Conservation (phyloP, 2,888 invertebrate species). For the Tanypteryx hageni region DNA sequence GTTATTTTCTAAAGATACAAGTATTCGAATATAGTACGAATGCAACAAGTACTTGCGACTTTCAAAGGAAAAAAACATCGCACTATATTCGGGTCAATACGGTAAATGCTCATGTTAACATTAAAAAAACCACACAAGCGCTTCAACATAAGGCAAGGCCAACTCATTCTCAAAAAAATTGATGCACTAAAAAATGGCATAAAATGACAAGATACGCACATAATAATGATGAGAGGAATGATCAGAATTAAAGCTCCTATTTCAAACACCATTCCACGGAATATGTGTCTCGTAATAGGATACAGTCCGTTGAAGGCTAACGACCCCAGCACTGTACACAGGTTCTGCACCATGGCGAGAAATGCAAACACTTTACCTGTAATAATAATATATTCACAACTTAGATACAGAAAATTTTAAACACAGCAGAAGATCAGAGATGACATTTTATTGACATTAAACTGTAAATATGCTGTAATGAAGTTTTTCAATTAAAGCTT, state of each 20-base stretch:
- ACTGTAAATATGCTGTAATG: no score
- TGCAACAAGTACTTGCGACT: no score
- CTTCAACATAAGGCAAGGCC: not conserved
- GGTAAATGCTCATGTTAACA: not conserved
- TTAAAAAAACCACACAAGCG: not conserved
- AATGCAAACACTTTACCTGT: slow-evolving; percentile 74
- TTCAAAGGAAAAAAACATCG: no score
- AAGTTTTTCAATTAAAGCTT: no score
- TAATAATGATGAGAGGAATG: slow-evolving; percentile 71
- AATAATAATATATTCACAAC: no score
- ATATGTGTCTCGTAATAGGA: slow-evolving; percentile 72
- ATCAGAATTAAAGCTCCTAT: slow-evolving; percentile 71
- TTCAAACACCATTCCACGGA: slow-evolving; percentile 73
- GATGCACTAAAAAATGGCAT: not conserved
- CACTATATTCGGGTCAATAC: no score
- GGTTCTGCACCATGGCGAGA: slow-evolving; percentile 74
- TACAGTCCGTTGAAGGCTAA: slow-evolving; percentile 74
- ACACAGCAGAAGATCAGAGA: no score
- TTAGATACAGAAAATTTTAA: no score
- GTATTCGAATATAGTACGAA: no score
- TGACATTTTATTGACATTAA: no score
- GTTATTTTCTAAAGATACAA: no score
- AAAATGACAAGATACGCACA: slow-evolving; percentile 68
- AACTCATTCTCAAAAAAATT: not conserved
- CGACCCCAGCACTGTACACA: slow-evolving; percentile 73